Conservation (phyloP, 1,140 invertebrate species). For the Euglossa dilemma region DNA sequence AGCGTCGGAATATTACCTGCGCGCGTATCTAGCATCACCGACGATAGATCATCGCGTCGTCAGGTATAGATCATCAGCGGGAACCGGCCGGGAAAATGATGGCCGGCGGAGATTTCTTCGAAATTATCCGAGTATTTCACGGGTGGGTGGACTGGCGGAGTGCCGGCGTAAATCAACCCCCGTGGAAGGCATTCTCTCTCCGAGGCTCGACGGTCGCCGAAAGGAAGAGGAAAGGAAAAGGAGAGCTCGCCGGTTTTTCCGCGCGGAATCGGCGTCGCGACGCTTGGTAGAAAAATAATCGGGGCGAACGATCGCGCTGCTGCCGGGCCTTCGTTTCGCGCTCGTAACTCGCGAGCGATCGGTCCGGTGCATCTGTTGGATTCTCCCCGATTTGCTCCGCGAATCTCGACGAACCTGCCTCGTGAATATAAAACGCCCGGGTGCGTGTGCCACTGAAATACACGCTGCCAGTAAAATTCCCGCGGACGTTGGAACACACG, state of each 20-base stretch:
- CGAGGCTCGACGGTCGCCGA: constrained; percentile 1
- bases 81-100: constrained; percentile 5
- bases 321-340: not conserved
- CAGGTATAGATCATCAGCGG: no score
- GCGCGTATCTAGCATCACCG: no score
- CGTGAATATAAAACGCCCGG: not conserved
- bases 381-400: not conserved
- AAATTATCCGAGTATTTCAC: constrained; percentile 41
- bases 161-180: constrained; percentile 26
- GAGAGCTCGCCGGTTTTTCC: constrained; percentile 48
- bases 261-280: constrained; percentile 1
- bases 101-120: constrained; percentile 27
- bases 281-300: constrained; percentile 9
- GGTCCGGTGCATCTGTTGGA: not conserved
- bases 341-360: not conserved
- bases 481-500: no score
- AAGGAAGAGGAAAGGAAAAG: constrained; percentile 29
- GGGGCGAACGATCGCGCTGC: not conserved
- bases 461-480: no score
- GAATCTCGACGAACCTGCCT: not conserved
- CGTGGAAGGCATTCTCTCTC: constrained; percentile 18
- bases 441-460: not conserved
- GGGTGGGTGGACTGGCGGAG: constrained; percentile 17
- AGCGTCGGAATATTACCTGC: no score
- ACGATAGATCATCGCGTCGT: no score